These are phyloP conservation scores for Germaria angustata DNA, from an alignment of 2,888 invertebrate genomes.

Conservation along the genomic window DNA sequence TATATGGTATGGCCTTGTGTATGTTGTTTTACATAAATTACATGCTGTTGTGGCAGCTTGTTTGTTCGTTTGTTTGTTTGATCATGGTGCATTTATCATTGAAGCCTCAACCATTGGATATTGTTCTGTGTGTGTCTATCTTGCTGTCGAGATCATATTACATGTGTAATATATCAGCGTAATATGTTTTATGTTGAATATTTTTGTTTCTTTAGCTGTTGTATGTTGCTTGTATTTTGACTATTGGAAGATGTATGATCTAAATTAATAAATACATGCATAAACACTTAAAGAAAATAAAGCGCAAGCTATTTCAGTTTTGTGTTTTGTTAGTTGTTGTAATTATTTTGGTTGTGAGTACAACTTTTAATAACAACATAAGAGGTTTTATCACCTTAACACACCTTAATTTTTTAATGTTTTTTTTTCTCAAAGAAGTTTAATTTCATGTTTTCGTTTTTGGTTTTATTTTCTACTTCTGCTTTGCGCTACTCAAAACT, in stretches of 20 bases:
- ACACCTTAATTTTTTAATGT: too few species aligned
- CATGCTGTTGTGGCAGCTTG: constrained; percentile 62
- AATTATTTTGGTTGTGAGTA: constrained; percentile 10
- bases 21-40: constrained; percentile 62
- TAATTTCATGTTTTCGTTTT: background rate
- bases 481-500: background rate
- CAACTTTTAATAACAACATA: constrained; percentile 19
- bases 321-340: constrained; percentile 14
- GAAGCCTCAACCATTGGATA: background rate
- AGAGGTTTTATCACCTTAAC: constrained; percentile 65
- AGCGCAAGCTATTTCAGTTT: constrained; percentile 10
- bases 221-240: constrained; percentile 24
- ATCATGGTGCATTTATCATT: constrained; percentile 47
- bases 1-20: constrained; percentile 61
- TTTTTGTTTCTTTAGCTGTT: constrained; percentile 2
- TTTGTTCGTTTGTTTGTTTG: constrained; percentile 48
- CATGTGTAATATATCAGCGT: constrained; percentile 63
- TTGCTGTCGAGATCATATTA: constrained; percentile 50
- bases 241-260: constrained; percentile 73
- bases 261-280: constrained; percentile 76
- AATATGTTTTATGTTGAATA: constrained; percentile 40
- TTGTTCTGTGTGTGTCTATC: background rate
- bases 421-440: background rate
- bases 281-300: constrained; percentile 72
- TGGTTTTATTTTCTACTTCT: background rate